These are phyloP conservation scores for Taenioides sp. DNA, from an alignment of 2,797 vertebrate species.

Conservation along the genomic window DNA sequence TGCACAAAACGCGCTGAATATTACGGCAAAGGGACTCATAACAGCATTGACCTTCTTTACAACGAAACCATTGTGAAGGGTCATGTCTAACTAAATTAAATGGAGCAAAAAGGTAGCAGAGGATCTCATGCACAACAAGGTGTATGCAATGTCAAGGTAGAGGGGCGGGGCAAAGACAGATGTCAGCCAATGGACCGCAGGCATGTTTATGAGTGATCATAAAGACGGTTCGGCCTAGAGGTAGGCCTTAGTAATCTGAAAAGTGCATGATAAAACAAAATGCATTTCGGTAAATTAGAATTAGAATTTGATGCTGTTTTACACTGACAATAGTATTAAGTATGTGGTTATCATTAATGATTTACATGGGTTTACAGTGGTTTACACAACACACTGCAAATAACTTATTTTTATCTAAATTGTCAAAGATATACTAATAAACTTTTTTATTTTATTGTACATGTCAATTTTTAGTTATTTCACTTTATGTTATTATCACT, in stretches of 20 bases:
- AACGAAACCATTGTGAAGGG: conserved; percentile 47
- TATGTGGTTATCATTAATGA: too few relatives aligned
- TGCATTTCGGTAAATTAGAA: not conserved
- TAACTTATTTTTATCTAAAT: too few relatives aligned
- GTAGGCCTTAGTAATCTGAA: conserved; percentile 51
- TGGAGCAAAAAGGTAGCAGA: not conserved
- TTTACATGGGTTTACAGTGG: not conserved
- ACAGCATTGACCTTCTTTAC: conserved; percentile 49
- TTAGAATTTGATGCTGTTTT: not conserved
- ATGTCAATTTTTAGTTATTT: too few relatives aligned
- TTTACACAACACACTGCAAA: not conserved
- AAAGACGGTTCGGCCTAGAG: conserved; percentile 48
- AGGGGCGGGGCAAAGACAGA: conserved; percentile 49
- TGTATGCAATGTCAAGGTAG: conserved; percentile 57
- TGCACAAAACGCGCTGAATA: conserved; percentile 51
- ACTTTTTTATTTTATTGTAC: too few relatives aligned
- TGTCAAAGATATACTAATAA: too few relatives aligned
- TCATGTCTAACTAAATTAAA: conserved; percentile 46
- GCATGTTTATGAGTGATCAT: conserved; percentile 68
- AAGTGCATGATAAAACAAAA: conserved; percentile 44
- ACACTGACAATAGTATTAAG: not conserved
- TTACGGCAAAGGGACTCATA: conserved; percentile 15
- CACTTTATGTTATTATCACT: too few relatives aligned
- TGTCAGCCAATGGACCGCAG: conserved; percentile 44
- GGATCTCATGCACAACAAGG: conserved; percentile 58